Base-by-base conservation (phyloP, 1,140 invertebrate species). In the Teleogryllus occipitalis region DNA sequence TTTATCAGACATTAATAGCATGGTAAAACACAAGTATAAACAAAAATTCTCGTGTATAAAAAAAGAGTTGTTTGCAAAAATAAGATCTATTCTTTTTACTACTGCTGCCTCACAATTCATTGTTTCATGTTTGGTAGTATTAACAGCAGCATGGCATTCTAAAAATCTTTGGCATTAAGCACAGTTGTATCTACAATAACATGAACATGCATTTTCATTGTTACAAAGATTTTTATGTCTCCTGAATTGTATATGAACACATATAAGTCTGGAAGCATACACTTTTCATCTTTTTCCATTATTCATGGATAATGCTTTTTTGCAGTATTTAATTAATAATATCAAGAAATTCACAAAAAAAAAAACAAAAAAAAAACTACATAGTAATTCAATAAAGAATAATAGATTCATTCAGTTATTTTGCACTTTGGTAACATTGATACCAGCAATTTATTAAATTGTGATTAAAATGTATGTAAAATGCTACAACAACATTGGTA, bases 401-500 rank as follows among this genome's bases (percentile, higher is more conserved):
- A 65, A 65, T 65, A 65, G 54, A 65, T 65, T 65, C 54, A 65
- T 10, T 65, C 18, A 65, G 27, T 39, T 39, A 39, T 39, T 65
- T 65, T 65, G 54, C 54, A 65, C 54, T 65, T 65, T 65, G 54
- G 54, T 65, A 65, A 65, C 54, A 65, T 65, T 65, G 18, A 65
- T 65, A 65, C 54, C 54, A 65, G 54, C 54, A 65, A 65, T 65
- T 18, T 65, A 18, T 65, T 65, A 65, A 65, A 65, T 65, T 65
- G 54, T 65, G 54, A 65, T 65, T 65, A 65, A 65, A 65, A 65
- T 65, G 54, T 65, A 65, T 65, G 54, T 65, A 65, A 65, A 65
- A 65, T 65, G 54, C 54, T 65, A 65, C 54, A 65, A 65, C 54
- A 65, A 65, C 54, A 65, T 65, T 65, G 10, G 54, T 65, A 65